Base-by-base conservation (phyloP, 2,113 vertebrate genomes). In the Mixornis gularis region DNA sequence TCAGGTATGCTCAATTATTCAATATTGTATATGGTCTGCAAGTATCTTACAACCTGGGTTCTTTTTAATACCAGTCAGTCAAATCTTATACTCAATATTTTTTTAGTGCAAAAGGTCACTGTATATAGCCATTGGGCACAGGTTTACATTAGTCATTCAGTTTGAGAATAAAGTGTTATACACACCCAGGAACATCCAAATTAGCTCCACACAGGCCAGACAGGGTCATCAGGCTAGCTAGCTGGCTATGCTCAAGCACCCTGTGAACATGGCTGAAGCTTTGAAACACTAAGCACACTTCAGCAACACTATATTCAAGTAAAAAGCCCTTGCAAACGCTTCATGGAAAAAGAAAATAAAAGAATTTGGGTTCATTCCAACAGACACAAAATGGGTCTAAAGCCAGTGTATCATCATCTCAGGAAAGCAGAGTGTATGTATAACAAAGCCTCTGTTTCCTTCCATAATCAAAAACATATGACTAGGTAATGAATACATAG, bases 221-320 rank as follows among this genome's bases (percentile, higher is more conserved):
- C 4, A 43, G 8, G 55, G 55, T 65, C 60, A 40, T 2, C 0
- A 0, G 53, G 30, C n/a, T n/a, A n/a, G 21, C 14, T 60, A 14
- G 46, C 36, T 8, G 70, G 60, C 55, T 48, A 43, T 30, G 27
- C 48, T 73, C 51, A 65, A 89, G 32, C 69, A 80, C 22, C 19
- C 20, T 8, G 32, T 36, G 66, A 80, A 80, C 2, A 10, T 4
- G 29, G 52, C 30, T 68, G 40, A 71, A 78, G 48, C 34, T 85
- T 2, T 56, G 11, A 79, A 73, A 73, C 15, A 40, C 38, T 38
- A 72, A 68, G 29, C 11, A 27, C 27, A 17, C 9, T 63, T 25
- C 46, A 70, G 22, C 58, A 85, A 71, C 43, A 36, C 20, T 12
- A 15, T 4, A 38, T 5, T 10, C 13, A 74, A 65, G 10, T n/a